Evolutionary conservation across 2,113 vertebrate genomes (phyloP).

Genomic region (Lota lota): DNA sequence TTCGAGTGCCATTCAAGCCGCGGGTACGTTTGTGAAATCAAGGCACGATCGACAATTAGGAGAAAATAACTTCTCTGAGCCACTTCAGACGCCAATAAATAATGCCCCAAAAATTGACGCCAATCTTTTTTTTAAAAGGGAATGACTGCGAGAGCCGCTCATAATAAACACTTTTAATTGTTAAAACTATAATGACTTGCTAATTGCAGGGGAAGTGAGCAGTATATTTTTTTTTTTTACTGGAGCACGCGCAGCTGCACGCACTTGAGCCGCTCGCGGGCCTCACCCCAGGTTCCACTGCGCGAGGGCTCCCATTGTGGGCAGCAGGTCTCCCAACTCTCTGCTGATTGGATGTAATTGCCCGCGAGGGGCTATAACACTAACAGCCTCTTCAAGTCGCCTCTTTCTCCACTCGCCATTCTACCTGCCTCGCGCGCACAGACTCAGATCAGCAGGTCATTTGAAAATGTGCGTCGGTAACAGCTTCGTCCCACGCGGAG

Average conservation of each 20-base stretch:
- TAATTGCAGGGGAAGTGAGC: slow-evolving; percentile 90
- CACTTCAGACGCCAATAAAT: slow-evolving; percentile 71
- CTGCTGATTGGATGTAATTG: slow-evolving; percentile 98
- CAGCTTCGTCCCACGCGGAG: slow-evolving; percentile 76
- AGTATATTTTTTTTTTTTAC: slow-evolving; percentile 46
- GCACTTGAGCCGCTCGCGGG: slow-evolving; percentile 85
- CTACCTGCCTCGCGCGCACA: slow-evolving; percentile 82
- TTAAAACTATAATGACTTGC: slow-evolving; percentile 87
- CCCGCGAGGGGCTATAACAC: slow-evolving; percentile 82
- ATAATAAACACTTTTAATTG: slow-evolving; percentile 82
- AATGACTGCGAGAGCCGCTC: slow-evolving; percentile 80
- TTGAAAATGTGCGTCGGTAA: slow-evolving; percentile 27
- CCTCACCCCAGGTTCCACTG: slow-evolving; percentile 89
- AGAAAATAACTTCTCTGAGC: slow-evolving; percentile 69
- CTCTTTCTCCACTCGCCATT: slow-evolving; percentile 67
- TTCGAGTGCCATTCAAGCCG: slow-evolving; percentile 58
- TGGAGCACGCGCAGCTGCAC: slow-evolving; percentile 96
- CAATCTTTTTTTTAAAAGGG: slow-evolving; percentile 31
- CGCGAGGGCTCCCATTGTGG: slow-evolving; percentile 90
- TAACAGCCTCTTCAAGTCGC: slow-evolving; percentile 94
- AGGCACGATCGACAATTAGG: slow-evolving; percentile 65
- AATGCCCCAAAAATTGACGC: slow-evolving; percentile 49
- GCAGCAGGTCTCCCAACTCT: slow-evolving; percentile 86
- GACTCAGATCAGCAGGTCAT: slow-evolving; percentile 41
- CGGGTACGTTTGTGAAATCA: slow-evolving; percentile 61